A percentile compares a stretch with the other conserved stretches of the same genome.
Conservation (phyloP, 2,113 vertebrate genomes). For the Tupaia tana region DNA sequence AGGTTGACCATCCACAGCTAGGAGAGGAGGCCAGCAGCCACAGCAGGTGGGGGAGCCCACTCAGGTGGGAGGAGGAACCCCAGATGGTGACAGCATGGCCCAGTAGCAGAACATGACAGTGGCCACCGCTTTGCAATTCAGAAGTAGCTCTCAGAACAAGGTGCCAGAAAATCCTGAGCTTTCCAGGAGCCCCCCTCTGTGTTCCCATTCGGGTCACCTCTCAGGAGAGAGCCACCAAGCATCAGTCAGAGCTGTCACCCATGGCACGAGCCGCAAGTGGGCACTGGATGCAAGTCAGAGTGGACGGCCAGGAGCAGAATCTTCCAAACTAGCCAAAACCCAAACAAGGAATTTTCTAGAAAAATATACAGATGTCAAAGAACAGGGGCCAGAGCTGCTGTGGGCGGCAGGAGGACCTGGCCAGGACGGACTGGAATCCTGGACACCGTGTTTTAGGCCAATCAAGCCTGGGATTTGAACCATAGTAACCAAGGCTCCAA, state of each 20-base stretch:
- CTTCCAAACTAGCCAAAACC: neutral
- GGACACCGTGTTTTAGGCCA: too few relatives aligned
- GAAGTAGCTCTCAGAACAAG: neutral
- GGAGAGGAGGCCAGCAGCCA: neutral
- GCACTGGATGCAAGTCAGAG: neutral
- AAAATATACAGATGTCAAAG: neutral
- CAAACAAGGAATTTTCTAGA: neutral
- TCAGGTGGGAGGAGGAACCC: neutral
- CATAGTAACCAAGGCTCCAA: too few relatives aligned
- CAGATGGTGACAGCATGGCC: neutral
- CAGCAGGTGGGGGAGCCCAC: accelerated
- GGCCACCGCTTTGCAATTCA: neutral
- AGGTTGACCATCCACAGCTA: neutral
- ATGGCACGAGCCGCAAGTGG: accelerated
- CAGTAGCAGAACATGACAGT: neutral
- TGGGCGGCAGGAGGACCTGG: neutral
- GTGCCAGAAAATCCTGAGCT: constrained; percentile 42
- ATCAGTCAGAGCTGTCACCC: neutral
- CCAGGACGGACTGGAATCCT: too few relatives aligned
- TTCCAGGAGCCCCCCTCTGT: neutral
- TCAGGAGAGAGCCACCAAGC: neutral
- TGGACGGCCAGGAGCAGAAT: too few relatives aligned
- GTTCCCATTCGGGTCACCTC: constrained; percentile 28
- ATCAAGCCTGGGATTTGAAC: too few relatives aligned
- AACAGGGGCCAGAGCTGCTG: neutral